Conservation (phyloP, 2,113 vertebrate genomes). For the Psophia crepitans region DNA sequence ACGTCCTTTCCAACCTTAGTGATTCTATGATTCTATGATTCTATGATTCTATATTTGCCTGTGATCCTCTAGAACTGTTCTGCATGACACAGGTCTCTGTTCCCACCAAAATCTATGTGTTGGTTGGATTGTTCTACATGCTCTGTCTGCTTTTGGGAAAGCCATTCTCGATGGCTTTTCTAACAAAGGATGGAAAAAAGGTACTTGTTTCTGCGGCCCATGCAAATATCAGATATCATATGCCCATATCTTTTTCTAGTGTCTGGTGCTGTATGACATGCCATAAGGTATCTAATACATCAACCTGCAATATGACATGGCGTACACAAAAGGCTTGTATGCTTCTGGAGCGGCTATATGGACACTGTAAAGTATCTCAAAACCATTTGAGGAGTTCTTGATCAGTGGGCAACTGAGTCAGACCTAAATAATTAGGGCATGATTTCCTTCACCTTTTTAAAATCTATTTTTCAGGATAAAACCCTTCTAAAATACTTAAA, state of each 20-base stretch:
- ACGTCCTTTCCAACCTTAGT: no score
- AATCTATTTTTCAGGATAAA: background rate
- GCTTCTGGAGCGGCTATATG: fast-evolving
- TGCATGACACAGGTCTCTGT: background rate
- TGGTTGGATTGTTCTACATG: background rate
- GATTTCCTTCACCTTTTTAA: background rate
- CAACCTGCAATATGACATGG: background rate
- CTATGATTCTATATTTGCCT: no score
- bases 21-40: no score
- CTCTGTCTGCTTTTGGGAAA: background rate
- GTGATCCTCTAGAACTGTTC: background rate
- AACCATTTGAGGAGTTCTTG: background rate
- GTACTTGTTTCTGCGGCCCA: background rate
- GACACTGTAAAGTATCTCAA: background rate
- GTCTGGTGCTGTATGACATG: background rate
- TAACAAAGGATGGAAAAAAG: background rate
- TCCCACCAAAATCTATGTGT: fast-evolving
- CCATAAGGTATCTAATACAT: background rate
- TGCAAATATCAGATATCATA: background rate
- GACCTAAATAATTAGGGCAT: background rate
- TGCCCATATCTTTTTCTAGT: background rate
- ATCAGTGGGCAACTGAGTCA: background rate
- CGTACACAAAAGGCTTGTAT: background rate
- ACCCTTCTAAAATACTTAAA: background rate
- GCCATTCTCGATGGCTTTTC: background rate